phyloP scores from a whole-genome alignment of 53 echinoderm and acorn worm species.

The Patiria pectinifera region DNA sequence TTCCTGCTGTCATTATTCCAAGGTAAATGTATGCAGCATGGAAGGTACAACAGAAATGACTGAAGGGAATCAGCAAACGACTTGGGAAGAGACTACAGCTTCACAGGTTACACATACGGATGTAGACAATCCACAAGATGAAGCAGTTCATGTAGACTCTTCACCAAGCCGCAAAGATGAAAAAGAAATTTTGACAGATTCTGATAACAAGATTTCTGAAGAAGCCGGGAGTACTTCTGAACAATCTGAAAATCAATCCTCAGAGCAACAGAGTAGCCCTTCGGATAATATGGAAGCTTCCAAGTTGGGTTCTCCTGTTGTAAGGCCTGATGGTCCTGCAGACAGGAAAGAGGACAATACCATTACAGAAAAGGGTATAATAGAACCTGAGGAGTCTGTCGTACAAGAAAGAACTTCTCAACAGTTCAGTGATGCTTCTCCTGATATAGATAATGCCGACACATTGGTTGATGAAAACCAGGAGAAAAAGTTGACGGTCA shows the following conservation, averaged over 20 bases:
- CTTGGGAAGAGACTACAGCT: conserved; percentile 31
- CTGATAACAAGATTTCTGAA: background rate
- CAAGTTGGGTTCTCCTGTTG: background rate
- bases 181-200: background rate
- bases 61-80: background rate
- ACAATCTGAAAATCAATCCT: background rate
- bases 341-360: background rate
- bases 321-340: background rate
- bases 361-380: conserved; percentile 29
- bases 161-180: conserved; percentile 16
- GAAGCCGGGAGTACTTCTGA: background rate
- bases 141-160: background rate
- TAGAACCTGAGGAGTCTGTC: background rate
- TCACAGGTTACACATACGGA: background rate
- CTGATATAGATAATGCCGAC: background rate
- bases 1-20: no score
- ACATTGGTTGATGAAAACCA: background rate
- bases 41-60: no score
- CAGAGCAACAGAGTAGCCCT: background rate
- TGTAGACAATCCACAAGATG: conserved; percentile 9
- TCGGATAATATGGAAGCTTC: conserved; percentile 1
- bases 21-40: no score
- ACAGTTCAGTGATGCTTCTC: background rate
- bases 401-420: background rate
- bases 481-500: conserved; percentile 15